A percentile compares a stretch with the other conserved stretches of the same genome.
phyloP scores from a whole-genome alignment of 2,888 invertebrate species.

The Drosophila subsilvestris region DNA sequence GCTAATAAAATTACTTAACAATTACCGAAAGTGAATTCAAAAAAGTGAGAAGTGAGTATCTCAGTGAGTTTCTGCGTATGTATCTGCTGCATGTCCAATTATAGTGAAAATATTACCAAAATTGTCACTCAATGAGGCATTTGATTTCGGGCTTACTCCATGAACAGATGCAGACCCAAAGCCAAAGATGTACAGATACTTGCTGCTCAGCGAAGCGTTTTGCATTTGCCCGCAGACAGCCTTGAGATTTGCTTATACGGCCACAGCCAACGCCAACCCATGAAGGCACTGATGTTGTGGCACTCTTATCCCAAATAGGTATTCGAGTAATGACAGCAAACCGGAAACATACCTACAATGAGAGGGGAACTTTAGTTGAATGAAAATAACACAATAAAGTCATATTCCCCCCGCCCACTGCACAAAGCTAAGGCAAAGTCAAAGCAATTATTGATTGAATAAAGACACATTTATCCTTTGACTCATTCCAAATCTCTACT shows the following conservation, averaged over 20 bases:
- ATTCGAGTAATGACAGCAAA: constrained; percentile 27
- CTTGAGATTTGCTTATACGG: constrained; percentile 31
- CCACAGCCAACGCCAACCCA: constrained; percentile 16
- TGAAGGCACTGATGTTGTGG: constrained; percentile 59
- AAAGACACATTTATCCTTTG: not conserved
- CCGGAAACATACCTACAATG: constrained; percentile 28
- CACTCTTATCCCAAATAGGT: constrained; percentile 59
- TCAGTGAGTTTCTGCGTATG: not conserved
- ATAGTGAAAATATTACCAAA: constrained; percentile 37
- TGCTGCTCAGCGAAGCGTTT: constrained; percentile 31
- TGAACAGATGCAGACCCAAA: not conserved
- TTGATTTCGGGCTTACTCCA: constrained; percentile 20
- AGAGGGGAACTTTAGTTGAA: not conserved
- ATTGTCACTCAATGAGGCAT: constrained; percentile 35
- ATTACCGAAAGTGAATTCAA: constrained; percentile 41
- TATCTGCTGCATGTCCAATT: constrained; percentile 32
- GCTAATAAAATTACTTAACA: constrained; percentile 30
- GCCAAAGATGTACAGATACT: constrained; percentile 17
- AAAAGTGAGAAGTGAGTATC: too few species aligned
- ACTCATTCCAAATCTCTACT: not conserved
- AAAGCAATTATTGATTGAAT: not conserved
- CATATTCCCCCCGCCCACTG: too few species aligned
- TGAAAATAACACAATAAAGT: too few species aligned
- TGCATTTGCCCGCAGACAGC: constrained; percentile 36
- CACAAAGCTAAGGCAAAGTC: too few species aligned